Base-by-base conservation (phyloP, 2,888 invertebrate species). In the Minunthozetes semirufus region DNA sequence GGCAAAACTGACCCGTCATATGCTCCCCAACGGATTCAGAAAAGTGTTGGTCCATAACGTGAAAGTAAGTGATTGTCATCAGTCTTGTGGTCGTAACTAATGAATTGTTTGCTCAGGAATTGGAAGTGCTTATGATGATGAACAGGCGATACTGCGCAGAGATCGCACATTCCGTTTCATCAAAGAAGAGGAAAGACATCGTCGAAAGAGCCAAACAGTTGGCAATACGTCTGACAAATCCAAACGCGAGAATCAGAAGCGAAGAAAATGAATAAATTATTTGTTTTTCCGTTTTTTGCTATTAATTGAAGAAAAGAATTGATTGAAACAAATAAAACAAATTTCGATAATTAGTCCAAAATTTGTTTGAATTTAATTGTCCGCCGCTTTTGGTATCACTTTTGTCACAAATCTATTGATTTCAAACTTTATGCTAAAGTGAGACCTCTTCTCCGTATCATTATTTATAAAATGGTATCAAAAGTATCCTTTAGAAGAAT, bases 101-200 rank as follows among this genome's bases (percentile, higher is more conserved):
- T n/a, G n/a, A n/a, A n/a, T 48, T 72, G 74, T 61, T 78, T 76
- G 82, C 27, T 38, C 85, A 93, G 87, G 99, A 99, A 85, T 85
- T 99, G 79, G 98, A 99, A 84, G 92, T 99, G 81, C 86, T 99
- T 72, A 89, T 99, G 89, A 99, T 99, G 98, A 97, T 98, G 84
- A 99, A 98, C 85, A 88, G 95, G 80, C 92, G 92, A 80, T 99
- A 91, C 86, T 94, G 96, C 83, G 99, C 92, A 29, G 99, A 99
- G 87, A 96, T 99, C 80, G 96, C 96, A 1, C 97, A 97, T 83
- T 93, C 89, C 29, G 98, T 99, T 0, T 96, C 96, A 77, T 93
- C 95, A n/a, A 95, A 94, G 86, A 99, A 97, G 82, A 89, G 99
- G 79, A 96, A 96, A 86, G 86, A 86, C 4, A 98, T 99, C 80